These are phyloP conservation scores for Poecilobothrus nobilitatus DNA, from an alignment of 2,888 invertebrate genomes.

Conservation along the genomic window DNA sequence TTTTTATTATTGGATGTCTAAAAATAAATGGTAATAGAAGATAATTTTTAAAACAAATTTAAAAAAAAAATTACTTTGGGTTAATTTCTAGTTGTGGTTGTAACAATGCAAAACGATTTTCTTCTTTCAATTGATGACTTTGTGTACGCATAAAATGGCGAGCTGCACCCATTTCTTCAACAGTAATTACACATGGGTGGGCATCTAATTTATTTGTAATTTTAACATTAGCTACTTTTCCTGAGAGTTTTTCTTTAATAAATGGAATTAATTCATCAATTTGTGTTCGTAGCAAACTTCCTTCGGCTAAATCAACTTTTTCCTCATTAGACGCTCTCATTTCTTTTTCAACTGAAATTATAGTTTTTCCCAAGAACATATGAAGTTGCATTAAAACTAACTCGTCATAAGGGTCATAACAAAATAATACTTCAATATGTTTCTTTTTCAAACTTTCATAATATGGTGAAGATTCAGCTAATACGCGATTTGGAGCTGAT, in stretches of 20 bases:
- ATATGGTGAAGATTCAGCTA: constrained; percentile 93
- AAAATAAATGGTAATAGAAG: constrained; percentile 29
- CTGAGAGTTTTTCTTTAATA: constrained; percentile 65
- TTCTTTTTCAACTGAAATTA: constrained; percentile 90
- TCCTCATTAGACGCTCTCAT: constrained; percentile 60
- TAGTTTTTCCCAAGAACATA: constrained; percentile 58
- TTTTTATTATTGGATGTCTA: constrained; percentile 84
- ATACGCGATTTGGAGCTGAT: constrained; percentile 84
- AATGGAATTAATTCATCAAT: constrained; percentile 71
- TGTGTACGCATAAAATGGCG: constrained; percentile 89
- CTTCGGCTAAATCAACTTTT: constrained; percentile 52
- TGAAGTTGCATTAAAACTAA: constrained; percentile 82
- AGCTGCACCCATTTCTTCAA: constrained; percentile 94
- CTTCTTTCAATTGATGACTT: constrained; percentile 70
- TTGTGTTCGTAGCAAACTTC: constrained; percentile 63
- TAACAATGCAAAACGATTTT: constrained; percentile 73
- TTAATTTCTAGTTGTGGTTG: constrained; percentile 93
- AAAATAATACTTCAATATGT: constrained; percentile 85
- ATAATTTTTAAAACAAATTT: not conserved
- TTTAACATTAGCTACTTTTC: constrained; percentile 74
- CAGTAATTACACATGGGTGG: constrained; percentile 91
- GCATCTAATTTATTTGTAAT: constrained; percentile 72
- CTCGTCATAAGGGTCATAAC: constrained; percentile 96
- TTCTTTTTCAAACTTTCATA: constrained; percentile 84
- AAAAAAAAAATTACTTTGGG: constrained; percentile 56